Percentiles rank a stretch among this genome's conserved stretches.
phyloP scores from a whole-genome alignment of 2,113 vertebrate species.

The Phycodurus eques region DNA sequence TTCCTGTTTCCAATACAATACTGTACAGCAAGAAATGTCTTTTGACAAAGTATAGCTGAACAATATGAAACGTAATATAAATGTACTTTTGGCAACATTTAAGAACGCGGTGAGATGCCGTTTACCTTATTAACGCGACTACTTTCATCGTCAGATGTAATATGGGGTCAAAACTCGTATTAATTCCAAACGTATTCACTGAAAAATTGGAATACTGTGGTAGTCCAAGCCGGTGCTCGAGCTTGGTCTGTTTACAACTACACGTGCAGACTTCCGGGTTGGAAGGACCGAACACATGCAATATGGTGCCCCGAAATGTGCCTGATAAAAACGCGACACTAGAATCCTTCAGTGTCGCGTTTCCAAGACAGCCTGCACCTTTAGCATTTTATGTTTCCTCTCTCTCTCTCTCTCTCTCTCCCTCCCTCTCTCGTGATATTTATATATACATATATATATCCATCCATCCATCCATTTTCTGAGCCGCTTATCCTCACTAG shows the following conservation, averaged over 20 bases:
- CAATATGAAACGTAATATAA: not conserved
- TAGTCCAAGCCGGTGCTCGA: conserved; percentile 28
- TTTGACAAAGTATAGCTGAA: not conserved
- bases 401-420: not conserved
- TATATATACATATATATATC: too few relatives aligned
- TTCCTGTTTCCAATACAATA: not conserved
- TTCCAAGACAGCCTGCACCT: too few relatives aligned
- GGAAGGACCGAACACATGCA: conserved; percentile 33
- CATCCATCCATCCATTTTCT: too few relatives aligned
- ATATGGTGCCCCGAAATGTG: conserved; percentile 27
- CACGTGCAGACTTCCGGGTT: conserved; percentile 61
- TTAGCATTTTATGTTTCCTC: too few relatives aligned
- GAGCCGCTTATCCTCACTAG: too few relatives aligned
- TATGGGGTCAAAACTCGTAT: not conserved
- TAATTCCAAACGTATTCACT: not conserved
- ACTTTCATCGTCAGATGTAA: conserved; percentile 70
- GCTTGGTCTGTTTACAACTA: conserved; percentile 44
- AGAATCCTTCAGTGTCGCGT: not conserved
- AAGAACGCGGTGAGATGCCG: not conserved
- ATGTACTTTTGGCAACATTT: not conserved
- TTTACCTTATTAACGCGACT: conserved; percentile 78
- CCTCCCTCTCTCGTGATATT: not conserved
- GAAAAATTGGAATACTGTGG: not conserved
- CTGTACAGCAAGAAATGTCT: not conserved
- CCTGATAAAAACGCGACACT: conserved; percentile 49